A percentile compares a stretch with the other conserved stretches of the same genome.
These are phyloP conservation scores for Drosophila algonquin DNA, from an alignment of 2,888 invertebrate species.

Conservation along the genomic window DNA sequence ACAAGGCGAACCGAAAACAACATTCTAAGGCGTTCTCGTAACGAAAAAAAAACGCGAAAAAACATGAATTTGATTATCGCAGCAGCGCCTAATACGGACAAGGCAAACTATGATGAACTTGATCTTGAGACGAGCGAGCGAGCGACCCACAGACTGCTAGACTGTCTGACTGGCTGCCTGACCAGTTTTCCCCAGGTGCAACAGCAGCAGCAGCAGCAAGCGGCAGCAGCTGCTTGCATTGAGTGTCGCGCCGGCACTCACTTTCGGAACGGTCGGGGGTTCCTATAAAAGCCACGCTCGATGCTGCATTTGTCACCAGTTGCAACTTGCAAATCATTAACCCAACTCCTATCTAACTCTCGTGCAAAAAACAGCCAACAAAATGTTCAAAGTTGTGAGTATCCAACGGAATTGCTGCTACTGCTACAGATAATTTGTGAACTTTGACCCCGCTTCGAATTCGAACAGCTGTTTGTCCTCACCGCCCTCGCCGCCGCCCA, in stretches of 20 bases:
- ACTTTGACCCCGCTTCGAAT: constrained; percentile 40
- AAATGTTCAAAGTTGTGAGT: constrained; percentile 84
- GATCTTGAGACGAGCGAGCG: constrained; percentile 68
- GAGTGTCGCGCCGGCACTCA: constrained; percentile 63
- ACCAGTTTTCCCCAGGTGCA: constrained; percentile 54
- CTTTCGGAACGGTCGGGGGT: constrained; percentile 55
- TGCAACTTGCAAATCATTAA: constrained; percentile 70
- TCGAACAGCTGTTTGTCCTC: constrained; percentile 80
- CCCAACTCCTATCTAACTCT: constrained; percentile 45
- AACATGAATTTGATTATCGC: constrained; percentile 48
- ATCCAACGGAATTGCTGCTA: constrained; percentile 21
- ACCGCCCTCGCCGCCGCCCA: constrained; percentile 74
- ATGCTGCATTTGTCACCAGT: constrained; percentile 70
- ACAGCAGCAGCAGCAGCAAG: constrained; percentile 52
- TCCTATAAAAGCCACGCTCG: constrained; percentile 73
- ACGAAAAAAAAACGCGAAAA: constrained; percentile 30
- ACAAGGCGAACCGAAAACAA: constrained; percentile 40
- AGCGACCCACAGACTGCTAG: constrained; percentile 34
- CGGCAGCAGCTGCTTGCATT: constrained; percentile 66
- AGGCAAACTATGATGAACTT: constrained; percentile 75
- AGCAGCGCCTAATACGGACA: constrained; percentile 66
- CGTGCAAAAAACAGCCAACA: constrained; percentile 50
- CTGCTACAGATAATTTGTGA: constrained; percentile 28
- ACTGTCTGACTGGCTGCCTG: constrained; percentile 7
- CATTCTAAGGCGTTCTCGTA: constrained; percentile 45